These are phyloP conservation scores for Heterocephalus glaber DNA, from an alignment of 2,113 vertebrate species.

Conservation along the genomic window DNA sequence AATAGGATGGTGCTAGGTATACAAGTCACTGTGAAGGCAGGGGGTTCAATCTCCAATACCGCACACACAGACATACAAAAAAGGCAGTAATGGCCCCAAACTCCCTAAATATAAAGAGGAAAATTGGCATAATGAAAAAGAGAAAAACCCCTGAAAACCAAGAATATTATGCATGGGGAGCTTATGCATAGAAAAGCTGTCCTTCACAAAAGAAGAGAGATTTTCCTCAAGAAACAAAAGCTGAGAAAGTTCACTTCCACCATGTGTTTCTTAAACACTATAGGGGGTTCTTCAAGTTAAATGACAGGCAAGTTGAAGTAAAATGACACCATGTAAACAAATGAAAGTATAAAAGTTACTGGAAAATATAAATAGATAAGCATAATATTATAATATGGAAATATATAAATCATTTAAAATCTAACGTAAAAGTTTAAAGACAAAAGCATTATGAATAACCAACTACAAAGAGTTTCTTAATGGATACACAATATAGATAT, in stretches of 20 bases:
- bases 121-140: neutral
- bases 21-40: neutral
- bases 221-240: neutral
- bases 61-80: neutral
- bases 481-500: neutral
- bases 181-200: neutral
- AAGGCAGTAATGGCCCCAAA: neutral
- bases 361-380: neutral
- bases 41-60: neutral
- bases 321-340: neutral
- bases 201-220: neutral
- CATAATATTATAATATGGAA: neutral
- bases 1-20: neutral
- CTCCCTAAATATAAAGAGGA: neutral
- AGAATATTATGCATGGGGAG: neutral
- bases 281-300: neutral
- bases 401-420: neutral
- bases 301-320: neutral
- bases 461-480: neutral
- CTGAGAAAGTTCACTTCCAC: neutral
- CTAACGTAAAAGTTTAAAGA: no score
- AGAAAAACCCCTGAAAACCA: neutral
- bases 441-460: no score
- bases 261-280: neutral
- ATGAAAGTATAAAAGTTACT: neutral